A percentile compares a stretch with the other conserved stretches of the same genome.
Conservation (phyloP, 1,140 invertebrate genomes). For the Eufriesea mexicana region DNA sequence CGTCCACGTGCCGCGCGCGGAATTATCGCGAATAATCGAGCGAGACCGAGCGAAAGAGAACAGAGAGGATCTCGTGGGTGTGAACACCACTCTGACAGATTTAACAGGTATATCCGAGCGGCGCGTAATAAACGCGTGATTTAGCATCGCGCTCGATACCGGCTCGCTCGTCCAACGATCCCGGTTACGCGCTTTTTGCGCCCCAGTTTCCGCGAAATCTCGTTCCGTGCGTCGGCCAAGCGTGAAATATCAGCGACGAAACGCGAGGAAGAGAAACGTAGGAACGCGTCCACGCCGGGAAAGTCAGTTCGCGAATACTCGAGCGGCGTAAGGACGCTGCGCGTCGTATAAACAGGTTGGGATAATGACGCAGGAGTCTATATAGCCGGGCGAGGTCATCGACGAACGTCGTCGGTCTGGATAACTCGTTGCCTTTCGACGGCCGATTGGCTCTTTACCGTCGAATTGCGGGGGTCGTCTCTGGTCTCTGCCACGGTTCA, state of each 20-base stretch:
- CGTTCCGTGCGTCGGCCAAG: neutral
- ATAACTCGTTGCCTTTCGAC: slow-evolving; percentile 48
- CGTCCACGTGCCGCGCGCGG: neutral
- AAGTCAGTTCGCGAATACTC: slow-evolving; percentile 4
- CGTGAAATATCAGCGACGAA: neutral
- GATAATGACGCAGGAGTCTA: slow-evolving; percentile 31
- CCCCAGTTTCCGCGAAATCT: neutral
- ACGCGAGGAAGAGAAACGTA: neutral
- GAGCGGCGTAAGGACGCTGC: neutral
- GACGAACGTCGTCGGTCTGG: slow-evolving; percentile 13
- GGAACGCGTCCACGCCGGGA: neutral
- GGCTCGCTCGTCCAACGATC: neutral
- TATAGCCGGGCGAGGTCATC: neutral
- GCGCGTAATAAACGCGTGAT: neutral
- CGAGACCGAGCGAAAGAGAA: neutral
- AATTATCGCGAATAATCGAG: slow-evolving; percentile 7
- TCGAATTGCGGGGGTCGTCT: slow-evolving; percentile 45
- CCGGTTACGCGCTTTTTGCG: neutral
- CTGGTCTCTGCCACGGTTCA: no score
- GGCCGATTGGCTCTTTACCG: slow-evolving; percentile 54
- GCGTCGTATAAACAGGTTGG: slow-evolving; percentile 19
- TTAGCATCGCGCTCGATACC: neutral
- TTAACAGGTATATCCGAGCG: neutral
- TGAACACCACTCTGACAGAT: neutral
- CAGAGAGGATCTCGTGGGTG: neutral